phyloP scores from a whole-genome alignment of 2,888 invertebrate species.

The Spodoptera littoralis region DNA sequence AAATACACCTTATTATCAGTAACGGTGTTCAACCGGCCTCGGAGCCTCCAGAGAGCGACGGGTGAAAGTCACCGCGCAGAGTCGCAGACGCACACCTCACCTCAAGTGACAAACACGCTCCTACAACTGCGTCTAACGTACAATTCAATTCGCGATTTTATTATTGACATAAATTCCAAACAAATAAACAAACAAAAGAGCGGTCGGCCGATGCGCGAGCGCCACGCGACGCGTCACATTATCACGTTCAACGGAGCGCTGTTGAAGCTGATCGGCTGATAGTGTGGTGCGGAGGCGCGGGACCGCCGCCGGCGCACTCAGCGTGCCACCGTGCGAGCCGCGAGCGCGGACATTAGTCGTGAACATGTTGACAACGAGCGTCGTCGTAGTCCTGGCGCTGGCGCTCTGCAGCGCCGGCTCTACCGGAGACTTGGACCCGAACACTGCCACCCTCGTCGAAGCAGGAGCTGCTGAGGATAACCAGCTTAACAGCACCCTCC shows the following conservation, averaged over 20 bases:
- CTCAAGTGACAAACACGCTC: constrained; percentile 76
- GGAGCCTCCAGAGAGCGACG: constrained; percentile 73
- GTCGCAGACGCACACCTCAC: constrained; percentile 78
- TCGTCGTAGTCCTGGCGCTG: constrained; percentile 75
- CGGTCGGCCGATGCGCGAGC: constrained; percentile 65
- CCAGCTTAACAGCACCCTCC: constrained; percentile 68
- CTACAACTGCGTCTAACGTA: constrained; percentile 50
- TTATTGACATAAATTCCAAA: constrained; percentile 69
- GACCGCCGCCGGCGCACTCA: constrained; percentile 60
- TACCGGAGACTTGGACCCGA: constrained; percentile 67
- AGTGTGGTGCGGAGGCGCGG: constrained; percentile 75
- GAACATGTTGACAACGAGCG: constrained; percentile 77
- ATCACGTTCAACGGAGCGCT: constrained; percentile 70
- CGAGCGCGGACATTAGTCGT: constrained; percentile 72
- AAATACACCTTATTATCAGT: constrained; percentile 80
- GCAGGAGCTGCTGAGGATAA: constrained; percentile 54
- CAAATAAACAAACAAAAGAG: constrained; percentile 82
- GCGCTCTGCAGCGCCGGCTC: constrained; percentile 60
- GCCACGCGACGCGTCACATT: constrained; percentile 68
- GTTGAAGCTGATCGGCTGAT: constrained; percentile 73
- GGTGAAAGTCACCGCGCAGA: constrained; percentile 82
- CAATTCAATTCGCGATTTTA: constrained; percentile 65
- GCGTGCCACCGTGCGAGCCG: constrained; percentile 55
- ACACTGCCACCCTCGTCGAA: constrained; percentile 61
- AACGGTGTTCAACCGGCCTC: constrained; percentile 83